Conservation (phyloP, 2,113 vertebrate genomes). For the Callionymus lyra region DNA sequence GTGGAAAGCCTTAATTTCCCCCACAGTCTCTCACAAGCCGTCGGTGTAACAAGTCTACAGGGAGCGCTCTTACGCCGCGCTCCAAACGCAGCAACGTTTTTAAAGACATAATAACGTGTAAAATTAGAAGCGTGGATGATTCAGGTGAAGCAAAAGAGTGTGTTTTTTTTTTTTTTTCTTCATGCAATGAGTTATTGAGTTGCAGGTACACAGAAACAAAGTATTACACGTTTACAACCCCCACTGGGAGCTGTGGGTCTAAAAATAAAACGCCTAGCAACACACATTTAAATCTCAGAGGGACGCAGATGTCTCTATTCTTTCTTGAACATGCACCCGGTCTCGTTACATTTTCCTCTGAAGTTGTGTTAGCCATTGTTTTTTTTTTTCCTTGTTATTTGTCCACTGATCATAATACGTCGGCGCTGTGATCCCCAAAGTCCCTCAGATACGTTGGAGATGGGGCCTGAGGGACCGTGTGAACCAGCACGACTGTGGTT, state of each 20-base stretch:
- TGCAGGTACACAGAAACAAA: conserved; percentile 59
- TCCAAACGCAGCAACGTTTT: conserved; percentile 30
- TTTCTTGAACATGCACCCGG: conserved; percentile 51
- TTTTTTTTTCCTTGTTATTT: conserved; percentile 49
- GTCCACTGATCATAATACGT: conserved; percentile 27
- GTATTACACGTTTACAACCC: conserved; percentile 63
- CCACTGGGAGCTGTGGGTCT: conserved; percentile 61
- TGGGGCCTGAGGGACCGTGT: conserved; percentile 34
- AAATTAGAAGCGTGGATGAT: conserved; percentile 54
- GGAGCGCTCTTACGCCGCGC: conserved; percentile 28
- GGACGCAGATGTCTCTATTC: conserved; percentile 66
- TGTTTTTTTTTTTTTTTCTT: no score
- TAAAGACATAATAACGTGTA: conserved; percentile 17
- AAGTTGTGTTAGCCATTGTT: conserved; percentile 35
- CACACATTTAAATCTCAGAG: conserved; percentile 64
- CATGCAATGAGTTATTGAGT: conserved; percentile 68
- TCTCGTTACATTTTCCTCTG: conserved; percentile 54
- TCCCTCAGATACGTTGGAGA: conserved; percentile 29
- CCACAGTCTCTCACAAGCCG: conserved; percentile 41
- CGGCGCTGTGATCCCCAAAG: conserved; percentile 40
- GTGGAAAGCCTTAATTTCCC: conserved; percentile 47
- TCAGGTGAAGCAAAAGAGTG: conserved; percentile 46
- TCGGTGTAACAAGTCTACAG: conserved; percentile 40
- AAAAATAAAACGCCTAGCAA: conserved; percentile 74
- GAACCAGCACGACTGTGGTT: conserved; percentile 30